Base-by-base conservation (phyloP, 2,113 vertebrate species). In the Ailuropoda melanoleuca region DNA sequence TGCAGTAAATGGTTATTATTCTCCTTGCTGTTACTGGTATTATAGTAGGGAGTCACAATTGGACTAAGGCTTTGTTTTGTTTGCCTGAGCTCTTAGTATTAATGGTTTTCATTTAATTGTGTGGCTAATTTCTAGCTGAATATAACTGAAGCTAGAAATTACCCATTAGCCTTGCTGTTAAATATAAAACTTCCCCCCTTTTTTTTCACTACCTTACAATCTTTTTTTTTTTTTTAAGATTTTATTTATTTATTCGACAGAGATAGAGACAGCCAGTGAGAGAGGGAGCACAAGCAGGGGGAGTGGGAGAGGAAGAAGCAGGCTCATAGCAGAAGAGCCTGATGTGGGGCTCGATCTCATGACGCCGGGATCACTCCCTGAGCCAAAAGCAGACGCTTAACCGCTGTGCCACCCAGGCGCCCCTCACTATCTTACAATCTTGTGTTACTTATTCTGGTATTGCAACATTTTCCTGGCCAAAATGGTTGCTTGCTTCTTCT, bases 61-160 rank as follows among this genome's bases (percentile, higher is more conserved):
- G 39, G 39, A 72, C 55, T 48, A 70, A 12, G n/a, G 34, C 60
- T 62, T 34, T 64, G 14, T 97, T 95, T 93, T 91, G 34, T 81
- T 94, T 93, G 55, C 55, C 87, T 62, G 50, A 55, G 31, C 10
- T 50, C 75, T 68, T 60, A 50, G 37, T 80, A 83, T 88, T 93
- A 80, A 96, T 80, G 43, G 37, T 60, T 62, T 90, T 84, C 78
- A 53, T 94, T 95, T 88, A 95, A 83, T 60, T n/a, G 3, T 34
- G 17, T 85, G 64, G 56, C 75, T 95, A 48, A 86, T 93, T 86
- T 97, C 60, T 89, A 84, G 43, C 23, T 62, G 21, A 80, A 39
- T 48, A 58, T 83, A 62, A 66, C 39, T 60, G 75, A 96, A 92
- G 23, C 87, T 97, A 84, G 80, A 92, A 90, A 62, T 95, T 84